Percentiles rank a stretch among this genome's conserved stretches.
phyloP scores from a whole-genome alignment of 1,140 invertebrate genomes.

The Pseudoatta argentina region DNA sequence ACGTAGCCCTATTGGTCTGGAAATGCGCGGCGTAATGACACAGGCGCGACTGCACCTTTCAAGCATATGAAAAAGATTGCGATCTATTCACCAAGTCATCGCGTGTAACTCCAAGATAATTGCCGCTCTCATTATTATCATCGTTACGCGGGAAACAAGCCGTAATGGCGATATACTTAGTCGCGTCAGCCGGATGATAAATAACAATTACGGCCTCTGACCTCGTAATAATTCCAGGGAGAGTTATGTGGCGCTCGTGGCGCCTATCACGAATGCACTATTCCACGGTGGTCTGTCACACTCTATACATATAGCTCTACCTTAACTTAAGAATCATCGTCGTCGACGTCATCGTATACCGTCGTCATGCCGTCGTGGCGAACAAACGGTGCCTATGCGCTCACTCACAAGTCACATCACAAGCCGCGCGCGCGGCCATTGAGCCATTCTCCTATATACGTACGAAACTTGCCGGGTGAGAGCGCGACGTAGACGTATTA shows the following conservation, averaged over 20 bases:
- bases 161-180: conserved; percentile 44
- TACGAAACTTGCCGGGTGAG: conserved; percentile 12
- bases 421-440: background rate
- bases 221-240: conserved; percentile 50
- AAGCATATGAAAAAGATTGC: conserved; percentile 46
- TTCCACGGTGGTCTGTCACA: background rate
- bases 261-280: conserved; percentile 34
- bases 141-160: conserved; percentile 19
- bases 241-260: conserved; percentile 19
- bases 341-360: background rate
- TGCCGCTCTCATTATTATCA: conserved; percentile 40
- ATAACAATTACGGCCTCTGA: conserved; percentile 57
- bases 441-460: conserved; percentile 35
- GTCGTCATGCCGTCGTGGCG: conserved; percentile 25
- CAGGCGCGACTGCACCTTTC: conserved; percentile 46
- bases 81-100: conserved; percentile 47
- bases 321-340: background rate
- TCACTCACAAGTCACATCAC: background rate
- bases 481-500: conserved; percentile 26
- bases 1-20: background rate
- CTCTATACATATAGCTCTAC: background rate
- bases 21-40: conserved; percentile 38
- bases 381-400: conserved; percentile 42
- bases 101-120: conserved; percentile 59
- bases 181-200: conserved; percentile 28